Percentiles rank a stretch among this genome's conserved stretches.
Conservation (phyloP, 2,888 invertebrate species). For the Agonopterix arenella region DNA sequence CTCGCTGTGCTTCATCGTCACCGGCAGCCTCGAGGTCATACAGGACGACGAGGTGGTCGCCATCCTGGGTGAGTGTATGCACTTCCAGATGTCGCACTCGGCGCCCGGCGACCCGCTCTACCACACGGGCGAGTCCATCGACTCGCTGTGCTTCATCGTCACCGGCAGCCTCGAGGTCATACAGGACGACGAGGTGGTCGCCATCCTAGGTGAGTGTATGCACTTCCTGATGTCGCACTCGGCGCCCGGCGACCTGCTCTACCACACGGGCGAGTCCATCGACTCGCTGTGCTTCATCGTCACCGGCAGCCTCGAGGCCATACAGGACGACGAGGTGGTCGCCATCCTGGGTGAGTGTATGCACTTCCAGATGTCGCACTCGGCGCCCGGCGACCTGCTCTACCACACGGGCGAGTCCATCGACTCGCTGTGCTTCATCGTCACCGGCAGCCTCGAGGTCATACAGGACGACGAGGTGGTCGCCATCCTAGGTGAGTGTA, state of each 20-base stretch:
- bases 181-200: conserved; percentile 99
- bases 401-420: conserved; percentile 99
- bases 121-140: conserved; percentile 99
- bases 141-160: conserved; percentile 99
- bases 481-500: conserved; percentile 97
- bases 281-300: conserved; percentile 99
- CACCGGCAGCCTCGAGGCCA: conserved; percentile 98
- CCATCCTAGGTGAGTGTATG: conserved; percentile 98
- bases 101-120: conserved; percentile 99
- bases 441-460: conserved; percentile 98
- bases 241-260: conserved; percentile 98
- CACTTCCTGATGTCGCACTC: conserved; percentile 99
- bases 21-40: conserved; percentile 98
- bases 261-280: conserved; percentile 99
- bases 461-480: conserved; percentile 99
- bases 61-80: conserved; percentile 98
- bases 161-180: conserved; percentile 99
- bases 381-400: conserved; percentile 97
- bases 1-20: conserved; percentile 98
- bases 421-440: conserved; percentile 99
- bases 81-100: conserved; percentile 98
- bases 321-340: conserved; percentile 99
- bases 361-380: conserved; percentile 98
- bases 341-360: conserved; percentile 98
- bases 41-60: conserved; percentile 99